These are phyloP conservation scores for Podarcis raffonei DNA, from an alignment of 2,113 vertebrate genomes.

Conservation along the genomic window DNA sequence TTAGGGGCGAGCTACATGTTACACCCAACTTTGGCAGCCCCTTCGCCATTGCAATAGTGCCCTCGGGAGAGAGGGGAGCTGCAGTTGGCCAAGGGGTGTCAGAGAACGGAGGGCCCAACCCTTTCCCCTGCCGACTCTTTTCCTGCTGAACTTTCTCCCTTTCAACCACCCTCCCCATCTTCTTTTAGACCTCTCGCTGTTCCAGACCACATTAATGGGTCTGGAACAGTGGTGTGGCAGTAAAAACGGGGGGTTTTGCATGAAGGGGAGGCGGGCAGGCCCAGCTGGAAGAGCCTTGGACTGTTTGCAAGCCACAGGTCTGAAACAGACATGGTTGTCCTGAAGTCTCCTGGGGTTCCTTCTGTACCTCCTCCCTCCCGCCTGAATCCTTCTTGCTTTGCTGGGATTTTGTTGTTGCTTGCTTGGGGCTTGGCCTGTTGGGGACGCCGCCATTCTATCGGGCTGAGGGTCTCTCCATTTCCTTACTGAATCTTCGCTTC, in stretches of 20 bases:
- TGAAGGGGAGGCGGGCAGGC: not conserved
- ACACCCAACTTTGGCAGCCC: no score
- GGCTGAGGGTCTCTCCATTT: not conserved
- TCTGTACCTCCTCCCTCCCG: not conserved
- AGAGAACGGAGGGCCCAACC: fast-evolving
- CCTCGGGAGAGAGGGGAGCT: not conserved
- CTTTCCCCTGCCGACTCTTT: not conserved
- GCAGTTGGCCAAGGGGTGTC: not conserved
- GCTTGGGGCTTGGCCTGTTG: not conserved
- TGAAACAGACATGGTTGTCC: not conserved
- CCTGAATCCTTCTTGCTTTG: not conserved
- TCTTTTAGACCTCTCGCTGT: no score
- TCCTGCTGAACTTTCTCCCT: not conserved
- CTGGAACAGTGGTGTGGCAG: no score
- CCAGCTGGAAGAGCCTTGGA: not conserved
- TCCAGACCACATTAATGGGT: not conserved
- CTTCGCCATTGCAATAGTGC: not conserved
- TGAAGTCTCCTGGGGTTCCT: conserved; percentile 39
- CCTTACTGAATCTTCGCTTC: conserved; percentile 22
- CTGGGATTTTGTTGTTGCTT: not conserved
- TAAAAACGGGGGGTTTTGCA: not conserved
- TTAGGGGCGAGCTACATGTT: not conserved
- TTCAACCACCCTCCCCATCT: not conserved
- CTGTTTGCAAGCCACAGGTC: fast-evolving
- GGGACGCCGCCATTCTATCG: not conserved